Conservation (phyloP, 2,113 vertebrate genomes). For the Bambusicola thoracicus region DNA sequence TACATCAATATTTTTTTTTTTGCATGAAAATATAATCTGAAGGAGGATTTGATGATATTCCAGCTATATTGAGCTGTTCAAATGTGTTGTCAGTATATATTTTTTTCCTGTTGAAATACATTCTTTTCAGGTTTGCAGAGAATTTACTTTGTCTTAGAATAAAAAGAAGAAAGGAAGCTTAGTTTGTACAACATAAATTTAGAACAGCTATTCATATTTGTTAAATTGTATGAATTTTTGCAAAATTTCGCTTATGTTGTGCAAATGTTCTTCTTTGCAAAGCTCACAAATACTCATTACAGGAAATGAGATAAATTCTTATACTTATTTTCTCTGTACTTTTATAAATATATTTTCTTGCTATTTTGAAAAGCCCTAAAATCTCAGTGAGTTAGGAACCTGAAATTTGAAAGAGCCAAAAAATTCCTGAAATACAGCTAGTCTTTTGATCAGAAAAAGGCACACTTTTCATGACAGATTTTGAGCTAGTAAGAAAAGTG, state of each 20-base stretch:
- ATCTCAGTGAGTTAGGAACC: background rate
- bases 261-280: background rate
- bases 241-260: background rate
- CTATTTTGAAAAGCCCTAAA: background rate
- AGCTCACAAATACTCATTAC: background rate
- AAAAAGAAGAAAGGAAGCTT: background rate
- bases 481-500: background rate
- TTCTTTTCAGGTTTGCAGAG: slow-evolving; percentile 11
- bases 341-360: background rate
- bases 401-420: background rate
- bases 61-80: background rate
- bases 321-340: background rate
- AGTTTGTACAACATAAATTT: slow-evolving; percentile 25
- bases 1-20: background rate
- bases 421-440: background rate
- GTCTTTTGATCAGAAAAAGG: background rate
- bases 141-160: slow-evolving; percentile 13
- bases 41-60: background rate
- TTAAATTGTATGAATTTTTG: background rate
- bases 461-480: background rate
- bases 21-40: background rate
- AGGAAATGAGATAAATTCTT: background rate
- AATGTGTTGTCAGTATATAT: background rate
- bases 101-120: slow-evolving; percentile 19
- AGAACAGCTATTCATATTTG: background rate